Evolutionary conservation across 2,797 vertebrate species (phyloP).

Genomic region (Diplodus sargus): DNA sequence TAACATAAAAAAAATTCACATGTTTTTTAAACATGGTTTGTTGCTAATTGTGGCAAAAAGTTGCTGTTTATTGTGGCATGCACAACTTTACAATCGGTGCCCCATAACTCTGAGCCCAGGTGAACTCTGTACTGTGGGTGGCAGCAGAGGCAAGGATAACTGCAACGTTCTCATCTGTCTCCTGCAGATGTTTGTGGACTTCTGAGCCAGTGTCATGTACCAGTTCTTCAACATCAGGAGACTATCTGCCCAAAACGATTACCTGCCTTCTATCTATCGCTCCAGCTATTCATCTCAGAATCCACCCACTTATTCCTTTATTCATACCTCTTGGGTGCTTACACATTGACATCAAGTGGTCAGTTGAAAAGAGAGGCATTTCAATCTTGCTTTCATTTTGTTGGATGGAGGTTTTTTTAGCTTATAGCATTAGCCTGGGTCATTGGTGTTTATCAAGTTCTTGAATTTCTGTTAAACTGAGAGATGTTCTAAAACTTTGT

Average conservation of each 20-base stretch:
- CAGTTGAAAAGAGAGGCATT: slow-evolving; percentile 34
- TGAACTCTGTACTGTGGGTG: slow-evolving; percentile 34
- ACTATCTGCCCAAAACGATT: slow-evolving; percentile 35
- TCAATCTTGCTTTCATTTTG: slow-evolving; percentile 16
- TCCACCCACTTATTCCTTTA: slow-evolving; percentile 63
- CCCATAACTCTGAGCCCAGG: neutral
- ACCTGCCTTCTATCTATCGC: slow-evolving; percentile 15
- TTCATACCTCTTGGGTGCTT: slow-evolving; percentile 73
- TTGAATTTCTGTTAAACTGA: slow-evolving; percentile 61
- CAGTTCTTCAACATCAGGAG: slow-evolving; percentile 49
- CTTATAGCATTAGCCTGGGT: slow-evolving; percentile 29
- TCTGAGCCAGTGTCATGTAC: slow-evolving; percentile 35
- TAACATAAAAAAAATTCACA: too few species aligned
- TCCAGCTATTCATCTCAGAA: slow-evolving; percentile 10
- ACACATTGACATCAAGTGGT: slow-evolving; percentile 58
- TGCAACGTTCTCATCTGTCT: slow-evolving; percentile 11
- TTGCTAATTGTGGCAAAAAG: too few species aligned
- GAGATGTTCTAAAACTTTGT: slow-evolving; percentile 43
- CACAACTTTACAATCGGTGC: too few species aligned
- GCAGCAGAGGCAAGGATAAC: slow-evolving; percentile 48
- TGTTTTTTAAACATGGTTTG: too few species aligned
- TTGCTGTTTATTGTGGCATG: too few species aligned
- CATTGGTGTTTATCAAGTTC: slow-evolving; percentile 37
- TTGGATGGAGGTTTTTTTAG: slow-evolving; percentile 10
- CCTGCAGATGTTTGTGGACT: slow-evolving; percentile 45